Percentiles rank a stretch among this genome's conserved stretches.
Evolutionary conservation across 2,888 invertebrate species (phyloP).

Genomic region (Nemapogon koenigi): DNA sequence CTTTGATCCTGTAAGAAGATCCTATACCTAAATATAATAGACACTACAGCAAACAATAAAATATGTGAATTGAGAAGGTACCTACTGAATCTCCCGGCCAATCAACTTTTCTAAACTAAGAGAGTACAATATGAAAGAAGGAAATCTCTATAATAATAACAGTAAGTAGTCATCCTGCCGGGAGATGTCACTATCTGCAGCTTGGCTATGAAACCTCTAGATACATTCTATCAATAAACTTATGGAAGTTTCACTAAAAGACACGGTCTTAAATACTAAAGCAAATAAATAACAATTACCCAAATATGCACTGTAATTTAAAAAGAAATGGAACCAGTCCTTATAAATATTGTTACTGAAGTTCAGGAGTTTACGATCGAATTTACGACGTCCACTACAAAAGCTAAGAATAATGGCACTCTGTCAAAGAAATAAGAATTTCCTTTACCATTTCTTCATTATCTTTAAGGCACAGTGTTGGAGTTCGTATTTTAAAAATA

Average conservation of each 20-base stretch:
- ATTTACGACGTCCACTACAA: constrained; percentile 8
- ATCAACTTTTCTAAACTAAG: no score
- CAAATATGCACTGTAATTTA: neutral
- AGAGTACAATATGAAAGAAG: no score
- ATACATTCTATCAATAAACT: no score
- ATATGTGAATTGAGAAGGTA: no score
- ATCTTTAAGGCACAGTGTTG: no score
- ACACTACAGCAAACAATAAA: no score
- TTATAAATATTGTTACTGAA: neutral
- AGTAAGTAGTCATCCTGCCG: neutral
- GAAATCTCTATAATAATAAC: neutral
- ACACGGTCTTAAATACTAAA: neutral
- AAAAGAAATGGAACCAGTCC: neutral
- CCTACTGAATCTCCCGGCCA: no score
- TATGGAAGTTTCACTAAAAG: neutral
- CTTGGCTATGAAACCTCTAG: no score
- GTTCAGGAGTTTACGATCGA: constrained; percentile 2
- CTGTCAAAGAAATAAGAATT: constrained; percentile 8
- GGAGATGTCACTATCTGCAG: constrained; percentile 1
- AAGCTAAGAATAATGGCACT: constrained; percentile 8
- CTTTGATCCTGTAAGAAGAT: no score
- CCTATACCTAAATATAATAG: no score
- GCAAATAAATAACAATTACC: neutral
- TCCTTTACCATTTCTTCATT: constrained; percentile 7
- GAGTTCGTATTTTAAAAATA: no score